Evolutionary conservation across 2,888 invertebrate species (phyloP).

Genomic region (Sarcophaga caerulescens): DNA sequence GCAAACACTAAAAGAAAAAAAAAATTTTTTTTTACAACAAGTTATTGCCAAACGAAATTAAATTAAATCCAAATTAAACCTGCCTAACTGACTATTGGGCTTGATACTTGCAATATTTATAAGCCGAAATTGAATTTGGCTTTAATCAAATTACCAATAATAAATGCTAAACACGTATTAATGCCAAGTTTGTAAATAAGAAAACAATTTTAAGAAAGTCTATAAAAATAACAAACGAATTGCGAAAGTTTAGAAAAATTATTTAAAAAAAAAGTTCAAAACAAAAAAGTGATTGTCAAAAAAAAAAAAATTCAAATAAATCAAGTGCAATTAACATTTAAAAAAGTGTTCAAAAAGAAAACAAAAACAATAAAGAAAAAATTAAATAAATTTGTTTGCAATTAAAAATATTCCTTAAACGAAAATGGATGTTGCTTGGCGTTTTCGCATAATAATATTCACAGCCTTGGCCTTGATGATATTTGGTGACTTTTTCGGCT

Average conservation of each 20-base stretch:
- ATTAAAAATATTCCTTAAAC: constrained; percentile 8
- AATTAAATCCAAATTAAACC: neutral
- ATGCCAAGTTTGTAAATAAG: constrained; percentile 42
- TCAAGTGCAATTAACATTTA: constrained; percentile 10
- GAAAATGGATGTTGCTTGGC: constrained; percentile 80
- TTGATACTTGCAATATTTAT: constrained; percentile 44
- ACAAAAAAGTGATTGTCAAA: neutral
- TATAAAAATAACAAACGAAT: constrained; percentile 37
- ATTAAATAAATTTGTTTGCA: neutral
- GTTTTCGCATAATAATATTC: constrained; percentile 80
- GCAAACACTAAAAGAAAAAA: constrained; percentile 7
- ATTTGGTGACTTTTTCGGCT: constrained; percentile 80
- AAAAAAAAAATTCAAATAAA: neutral
- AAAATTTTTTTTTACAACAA: constrained; percentile 8
- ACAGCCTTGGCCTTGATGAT: constrained; percentile 78
- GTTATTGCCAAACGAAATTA: constrained; percentile 14
- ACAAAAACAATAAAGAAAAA: too few relatives aligned
- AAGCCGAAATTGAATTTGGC: constrained; percentile 28
- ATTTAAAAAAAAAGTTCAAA: neutral
- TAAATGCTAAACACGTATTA: constrained; percentile 40
- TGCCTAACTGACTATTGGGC: constrained; percentile 9
- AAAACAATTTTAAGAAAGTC: constrained; percentile 51
- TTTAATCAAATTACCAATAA: constrained; percentile 10
- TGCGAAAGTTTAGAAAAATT: constrained; percentile 35
- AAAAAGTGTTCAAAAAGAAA: neutral